A percentile compares a stretch with the other conserved stretches of the same genome.
Evolutionary conservation across 2,888 invertebrate genomes (phyloP).

Genomic region (Protodeltote pygarga): DNA sequence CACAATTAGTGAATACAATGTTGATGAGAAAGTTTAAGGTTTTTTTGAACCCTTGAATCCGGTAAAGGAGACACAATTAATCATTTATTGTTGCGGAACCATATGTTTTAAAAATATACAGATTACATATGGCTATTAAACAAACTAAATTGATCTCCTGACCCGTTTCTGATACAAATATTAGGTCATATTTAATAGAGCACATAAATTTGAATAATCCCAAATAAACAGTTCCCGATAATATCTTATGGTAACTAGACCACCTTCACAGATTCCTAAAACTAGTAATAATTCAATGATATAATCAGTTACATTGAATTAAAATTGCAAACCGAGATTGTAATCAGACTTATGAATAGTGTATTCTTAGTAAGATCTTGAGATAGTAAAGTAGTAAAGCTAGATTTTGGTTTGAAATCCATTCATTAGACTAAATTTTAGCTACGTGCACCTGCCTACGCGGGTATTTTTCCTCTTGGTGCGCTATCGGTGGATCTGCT

Average conservation of each 20-base stretch:
- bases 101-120: no score
- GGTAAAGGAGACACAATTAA: no score
- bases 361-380: slow-evolving; percentile 44
- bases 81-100: no score
- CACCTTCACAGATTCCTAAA: slow-evolving; percentile 26
- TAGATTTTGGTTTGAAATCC: slow-evolving; percentile 47
- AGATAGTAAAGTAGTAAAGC: slow-evolving; percentile 29
- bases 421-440: slow-evolving; percentile 49
- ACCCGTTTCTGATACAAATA: no score
- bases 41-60: no score
- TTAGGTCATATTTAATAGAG: slow-evolving; percentile 3
- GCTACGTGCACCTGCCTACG: slow-evolving; percentile 50
- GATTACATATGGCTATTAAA: no score
- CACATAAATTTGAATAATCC: slow-evolving; percentile 27
- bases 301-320: slow-evolving; percentile 48
- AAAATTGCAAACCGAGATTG: slow-evolving; percentile 43
- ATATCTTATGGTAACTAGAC: slow-evolving; percentile 24
- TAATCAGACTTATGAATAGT: slow-evolving; percentile 39
- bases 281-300: slow-evolving; percentile 41
- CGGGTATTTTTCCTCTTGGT: slow-evolving; percentile 44
- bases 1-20: slow-evolving; percentile 27
- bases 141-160: no score
- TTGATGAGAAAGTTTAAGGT: slow-evolving; percentile 10
- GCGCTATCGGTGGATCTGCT: slow-evolving; percentile 58
- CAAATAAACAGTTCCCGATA: slow-evolving; percentile 19